phyloP scores from a whole-genome alignment of 1,140 invertebrate species.

The Lepidurus couesii region DNA sequence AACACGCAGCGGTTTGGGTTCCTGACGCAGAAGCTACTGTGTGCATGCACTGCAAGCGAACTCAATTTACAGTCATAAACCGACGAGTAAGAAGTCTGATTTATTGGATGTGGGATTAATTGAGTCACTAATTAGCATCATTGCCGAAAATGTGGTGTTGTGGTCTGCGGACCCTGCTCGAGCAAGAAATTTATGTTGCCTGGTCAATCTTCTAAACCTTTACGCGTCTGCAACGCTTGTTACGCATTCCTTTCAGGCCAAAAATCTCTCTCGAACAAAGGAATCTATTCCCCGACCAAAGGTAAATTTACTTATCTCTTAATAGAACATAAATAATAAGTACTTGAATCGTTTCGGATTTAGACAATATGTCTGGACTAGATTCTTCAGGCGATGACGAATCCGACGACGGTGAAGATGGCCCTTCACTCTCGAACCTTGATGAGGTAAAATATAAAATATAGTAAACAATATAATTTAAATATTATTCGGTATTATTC shows the following conservation, averaged over 20 bases:
- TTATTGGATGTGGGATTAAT: constrained; percentile 22
- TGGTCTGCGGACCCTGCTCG: constrained; percentile 94
- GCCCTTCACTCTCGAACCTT: constrained; percentile 20
- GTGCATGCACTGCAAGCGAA: constrained; percentile 97
- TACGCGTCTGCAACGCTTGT: constrained; percentile 89
- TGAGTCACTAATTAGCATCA: constrained; percentile 69
- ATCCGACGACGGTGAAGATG: constrained; percentile 68
- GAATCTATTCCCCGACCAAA: background rate
- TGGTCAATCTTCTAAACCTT: constrained; percentile 84
- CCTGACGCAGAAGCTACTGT: constrained; percentile 89
- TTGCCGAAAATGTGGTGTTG: constrained; percentile 95
- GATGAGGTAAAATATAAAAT: constrained; percentile 28
- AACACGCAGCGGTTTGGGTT: constrained; percentile 96
- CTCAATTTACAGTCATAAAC: constrained; percentile 92
- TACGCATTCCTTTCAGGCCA: constrained; percentile 67
- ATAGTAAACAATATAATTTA: background rate
- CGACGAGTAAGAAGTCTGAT: constrained; percentile 47
- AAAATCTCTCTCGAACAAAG: background rate
- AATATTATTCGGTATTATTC: too few relatives aligned
- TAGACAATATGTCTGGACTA: constrained; percentile 43
- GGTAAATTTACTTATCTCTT: background rate
- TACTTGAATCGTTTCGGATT: background rate
- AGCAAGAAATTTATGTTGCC: constrained; percentile 85
- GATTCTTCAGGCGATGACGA: constrained; percentile 75
- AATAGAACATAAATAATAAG: background rate